Percentiles rank a stretch among this genome's conserved stretches.
Evolutionary conservation across 2,113 vertebrate genomes (phyloP).

Genomic region (Cichladusa arquata): DNA sequence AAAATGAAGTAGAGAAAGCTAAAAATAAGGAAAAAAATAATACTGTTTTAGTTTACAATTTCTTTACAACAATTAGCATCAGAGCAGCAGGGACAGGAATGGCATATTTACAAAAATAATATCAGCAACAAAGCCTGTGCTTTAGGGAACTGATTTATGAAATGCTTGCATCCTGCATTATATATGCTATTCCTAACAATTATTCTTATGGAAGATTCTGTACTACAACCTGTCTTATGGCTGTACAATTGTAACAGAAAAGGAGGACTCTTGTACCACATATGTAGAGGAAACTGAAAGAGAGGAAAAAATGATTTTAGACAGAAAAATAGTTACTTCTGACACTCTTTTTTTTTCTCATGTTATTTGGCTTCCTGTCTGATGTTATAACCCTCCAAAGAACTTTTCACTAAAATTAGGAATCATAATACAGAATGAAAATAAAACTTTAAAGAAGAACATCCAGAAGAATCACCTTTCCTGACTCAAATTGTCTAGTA

Average conservation of each 20-base stretch:
- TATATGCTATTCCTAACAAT: background rate
- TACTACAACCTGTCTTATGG: background rate
- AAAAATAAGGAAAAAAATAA: background rate
- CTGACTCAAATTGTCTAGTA: background rate
- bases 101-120: background rate
- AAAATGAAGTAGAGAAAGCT: background rate
- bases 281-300: background rate
- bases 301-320: background rate
- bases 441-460: background rate
- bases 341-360: background rate
- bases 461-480: background rate
- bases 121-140: background rate
- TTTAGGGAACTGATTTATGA: background rate
- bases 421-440: background rate
- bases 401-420: background rate
- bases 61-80: background rate
- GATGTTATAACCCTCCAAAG: background rate
- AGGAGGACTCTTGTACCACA: background rate
- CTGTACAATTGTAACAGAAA: background rate
- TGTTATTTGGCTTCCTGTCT: background rate
- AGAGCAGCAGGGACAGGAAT: background rate
- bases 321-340: background rate
- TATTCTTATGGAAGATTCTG: background rate
- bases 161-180: background rate
- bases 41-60: background rate